Base-by-base conservation (phyloP, 2,113 vertebrate genomes). In the Emydocephalus ijimae region DNA sequence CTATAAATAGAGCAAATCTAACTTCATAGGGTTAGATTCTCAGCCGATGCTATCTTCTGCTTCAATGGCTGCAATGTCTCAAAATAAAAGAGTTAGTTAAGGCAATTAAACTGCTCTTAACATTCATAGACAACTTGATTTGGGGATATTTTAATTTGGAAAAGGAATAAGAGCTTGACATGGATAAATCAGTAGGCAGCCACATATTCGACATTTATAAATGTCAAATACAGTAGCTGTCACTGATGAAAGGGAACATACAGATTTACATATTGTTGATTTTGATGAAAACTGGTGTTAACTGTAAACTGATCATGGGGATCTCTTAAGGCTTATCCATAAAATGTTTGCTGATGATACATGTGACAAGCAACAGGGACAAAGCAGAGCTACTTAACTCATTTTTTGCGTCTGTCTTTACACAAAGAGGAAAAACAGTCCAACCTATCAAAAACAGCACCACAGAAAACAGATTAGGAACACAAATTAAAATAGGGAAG, bases 201-300 rank as follows among this genome's bases (percentile, higher is more conserved):
- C 89, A 61, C 93, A 91, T 88, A 93, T 48, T 34, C 24, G 29
- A 69, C 64, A 34, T 69, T 93, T 95, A 94, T 95, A 94, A 85
- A 95, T 94, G 90, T 29, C 90, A 96, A 93, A 93, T 90, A 93
- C 48, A 90, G 50, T 90, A 92, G 64, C 93, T 94, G 93, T 87
- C 45, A 29, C 14, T 48, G 48, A 52, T 14, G 45, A 52, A 29
- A 50, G 86, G 91, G 91, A 55, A 94, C 94, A 94, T 89, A 81
- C 91, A 93, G 92, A 94, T 95, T 94, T 64, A 81, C 94, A 89
- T 94, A 93, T 90, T 95, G 94, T 92, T 96, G 94, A 95, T 96
- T 95, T 94, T 96, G 93, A 96, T 97, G 92, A 89, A 93, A 93
- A 93, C 92, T 97, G 91, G 43, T 90, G 96, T 96, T 95, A 87